Percentiles rank a stretch among this genome's conserved stretches.
Evolutionary conservation across 1,140 invertebrate species (phyloP).

Genomic region (Spodoptera frugiperda): DNA sequence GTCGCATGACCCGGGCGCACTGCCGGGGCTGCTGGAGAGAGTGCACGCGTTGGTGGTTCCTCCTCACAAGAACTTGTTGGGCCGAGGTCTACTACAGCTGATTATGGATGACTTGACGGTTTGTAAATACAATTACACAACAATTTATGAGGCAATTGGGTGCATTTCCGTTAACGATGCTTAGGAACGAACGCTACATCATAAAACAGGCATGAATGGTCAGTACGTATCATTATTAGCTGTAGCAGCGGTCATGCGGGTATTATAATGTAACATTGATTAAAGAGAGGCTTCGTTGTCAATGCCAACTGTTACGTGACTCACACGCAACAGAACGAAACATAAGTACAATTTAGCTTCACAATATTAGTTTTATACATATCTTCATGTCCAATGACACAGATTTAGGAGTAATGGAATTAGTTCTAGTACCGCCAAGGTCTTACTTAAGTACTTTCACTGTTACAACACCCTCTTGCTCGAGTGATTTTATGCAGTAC

Average conservation of each 20-base stretch:
- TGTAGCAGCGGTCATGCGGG: constrained; percentile 32
- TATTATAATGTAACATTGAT: constrained; percentile 20
- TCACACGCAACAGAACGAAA: neutral
- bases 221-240: constrained; percentile 10
- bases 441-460: constrained; percentile 23
- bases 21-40: constrained; percentile 89
- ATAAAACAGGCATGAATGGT: constrained; percentile 2
- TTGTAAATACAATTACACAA: constrained; percentile 49
- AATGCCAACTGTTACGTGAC: constrained; percentile 41
- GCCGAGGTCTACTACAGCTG: constrained; percentile 81
- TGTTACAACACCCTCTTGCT: neutral
- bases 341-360: neutral
- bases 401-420: too few species aligned
- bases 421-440: neutral
- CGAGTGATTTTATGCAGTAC: too few species aligned
- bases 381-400: neutral
- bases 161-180: neutral
- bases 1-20: constrained; percentile 87
- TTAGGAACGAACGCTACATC: neutral
- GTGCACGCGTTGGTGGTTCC: constrained; percentile 88
- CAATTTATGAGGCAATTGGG: constrained; percentile 8
- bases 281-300: constrained; percentile 37
- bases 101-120: constrained; percentile 86
- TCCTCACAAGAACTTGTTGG: constrained; percentile 71
- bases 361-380: constrained; percentile 1